phyloP scores from a whole-genome alignment of 1,140 invertebrate species.

The Phocides pigmalion region DNA sequence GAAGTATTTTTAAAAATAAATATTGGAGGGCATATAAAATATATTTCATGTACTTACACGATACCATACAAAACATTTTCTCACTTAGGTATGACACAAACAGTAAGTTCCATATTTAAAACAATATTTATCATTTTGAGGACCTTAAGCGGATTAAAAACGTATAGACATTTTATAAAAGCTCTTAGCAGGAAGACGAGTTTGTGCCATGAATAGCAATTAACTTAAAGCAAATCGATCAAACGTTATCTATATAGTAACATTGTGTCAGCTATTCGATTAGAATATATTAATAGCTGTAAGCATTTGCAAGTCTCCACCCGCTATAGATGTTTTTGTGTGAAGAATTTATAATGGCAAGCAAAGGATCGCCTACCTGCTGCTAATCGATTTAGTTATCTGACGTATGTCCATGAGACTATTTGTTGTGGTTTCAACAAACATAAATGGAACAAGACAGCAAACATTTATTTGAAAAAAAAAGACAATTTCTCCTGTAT shows the following conservation, averaged over 20 bases:
- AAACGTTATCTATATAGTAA: not conserved
- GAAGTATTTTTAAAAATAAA: not conserved
- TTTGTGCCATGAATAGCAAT: slow-evolving; percentile 14
- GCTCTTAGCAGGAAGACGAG: slow-evolving; percentile 5
- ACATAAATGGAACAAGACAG: no score
- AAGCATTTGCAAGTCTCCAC: slow-evolving; percentile 39
- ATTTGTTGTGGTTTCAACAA: not conserved
- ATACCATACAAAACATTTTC: no score
- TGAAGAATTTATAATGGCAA: slow-evolving; percentile 64
- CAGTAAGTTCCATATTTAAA: no score
- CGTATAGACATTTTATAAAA: slow-evolving; percentile 1
- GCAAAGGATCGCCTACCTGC: slow-evolving; percentile 56
- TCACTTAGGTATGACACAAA: no score
- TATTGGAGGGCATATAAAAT: no score
- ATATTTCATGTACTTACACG: no score
- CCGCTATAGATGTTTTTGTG: slow-evolving; percentile 48
- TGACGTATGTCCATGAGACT: slow-evolving; percentile 6
- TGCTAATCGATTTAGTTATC: slow-evolving; percentile 39
- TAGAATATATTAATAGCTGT: slow-evolving; percentile 52
- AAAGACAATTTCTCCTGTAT: no score
- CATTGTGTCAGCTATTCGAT: slow-evolving; percentile 13
- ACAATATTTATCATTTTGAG: no score
- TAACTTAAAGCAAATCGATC: not conserved
- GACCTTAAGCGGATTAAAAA: no score
- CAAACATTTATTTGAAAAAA: no score